Conservation (phyloP, 1,140 invertebrate species). For the Drosophila erecta region DNA sequence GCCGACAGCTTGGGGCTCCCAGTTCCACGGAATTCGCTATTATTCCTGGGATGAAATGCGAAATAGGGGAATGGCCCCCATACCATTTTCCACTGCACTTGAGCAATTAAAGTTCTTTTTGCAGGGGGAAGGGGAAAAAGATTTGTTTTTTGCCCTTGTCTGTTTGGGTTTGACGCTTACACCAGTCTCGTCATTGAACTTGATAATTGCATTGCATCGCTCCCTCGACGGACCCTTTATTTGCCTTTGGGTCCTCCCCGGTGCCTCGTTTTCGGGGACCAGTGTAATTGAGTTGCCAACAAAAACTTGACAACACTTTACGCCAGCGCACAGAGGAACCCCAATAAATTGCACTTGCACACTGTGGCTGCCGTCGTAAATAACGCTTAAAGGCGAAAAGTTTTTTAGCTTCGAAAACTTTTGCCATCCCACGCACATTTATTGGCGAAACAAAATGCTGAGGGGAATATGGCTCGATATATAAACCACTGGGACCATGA, state of each 20-base stretch:
- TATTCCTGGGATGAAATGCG: constrained; percentile 35
- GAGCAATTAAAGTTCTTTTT: constrained; percentile 50
- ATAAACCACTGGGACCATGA: constrained; percentile 38
- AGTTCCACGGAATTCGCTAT: neutral
- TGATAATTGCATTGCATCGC: constrained; percentile 59
- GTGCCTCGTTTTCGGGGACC: constrained; percentile 39
- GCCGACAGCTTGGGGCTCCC: constrained; percentile 17
- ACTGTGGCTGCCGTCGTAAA: constrained; percentile 30
- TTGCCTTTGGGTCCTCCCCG: constrained; percentile 13
- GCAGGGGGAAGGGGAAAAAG: constrained; percentile 14
- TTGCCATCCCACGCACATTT: constrained; percentile 37
- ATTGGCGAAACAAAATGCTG: constrained; percentile 22
- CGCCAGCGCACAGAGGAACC: constrained; percentile 4
- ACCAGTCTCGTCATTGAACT: constrained; percentile 58
- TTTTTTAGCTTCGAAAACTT: constrained; percentile 44
- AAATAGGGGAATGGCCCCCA: constrained; percentile 4
- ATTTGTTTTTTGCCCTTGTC: constrained; percentile 56
- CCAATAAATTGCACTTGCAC: constrained; percentile 61
- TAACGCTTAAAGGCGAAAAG: constrained; percentile 50
- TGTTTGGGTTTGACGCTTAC: constrained; percentile 28
- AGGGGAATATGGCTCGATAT: constrained; percentile 23
- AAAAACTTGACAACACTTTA: constrained; percentile 61
- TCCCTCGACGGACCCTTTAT: neutral
- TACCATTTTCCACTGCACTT: constrained; percentile 13
- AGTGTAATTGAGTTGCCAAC: constrained; percentile 68